Evolutionary conservation across 2,888 invertebrate species (phyloP).

Genomic region (Drosophila multiciliata): DNA sequence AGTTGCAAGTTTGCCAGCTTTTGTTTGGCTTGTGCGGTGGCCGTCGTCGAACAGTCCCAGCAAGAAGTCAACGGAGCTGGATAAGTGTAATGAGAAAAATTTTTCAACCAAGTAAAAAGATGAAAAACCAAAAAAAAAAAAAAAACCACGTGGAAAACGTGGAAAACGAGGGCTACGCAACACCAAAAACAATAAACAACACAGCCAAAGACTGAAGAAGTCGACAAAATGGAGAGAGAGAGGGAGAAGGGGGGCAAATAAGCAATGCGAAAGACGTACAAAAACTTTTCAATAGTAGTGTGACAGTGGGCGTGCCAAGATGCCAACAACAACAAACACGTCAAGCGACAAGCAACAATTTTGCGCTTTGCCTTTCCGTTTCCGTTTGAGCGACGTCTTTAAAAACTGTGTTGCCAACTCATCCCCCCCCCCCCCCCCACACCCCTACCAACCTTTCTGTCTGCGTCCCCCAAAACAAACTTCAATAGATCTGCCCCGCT

Average conservation of each 20-base stretch:
- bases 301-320: conserved; percentile 60
- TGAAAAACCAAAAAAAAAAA: no score
- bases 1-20: conserved; percentile 57
- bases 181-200: conserved; percentile 61
- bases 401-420: conserved; percentile 44
- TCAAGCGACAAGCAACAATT: conserved; percentile 53
- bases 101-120: conserved; percentile 35
- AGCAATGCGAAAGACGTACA: conserved; percentile 14
- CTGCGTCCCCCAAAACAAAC: neutral
- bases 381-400: conserved; percentile 50
- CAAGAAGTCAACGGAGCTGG: conserved; percentile 39
- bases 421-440: neutral
- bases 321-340: conserved; percentile 11
- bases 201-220: conserved; percentile 10
- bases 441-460: neutral
- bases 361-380: conserved; percentile 61
- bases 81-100: conserved; percentile 77
- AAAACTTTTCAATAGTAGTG: conserved; percentile 67
- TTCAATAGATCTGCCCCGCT: conserved; percentile 23
- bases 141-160: no score
- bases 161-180: conserved; percentile 42
- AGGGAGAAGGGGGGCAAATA: neutral
- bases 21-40: conserved; percentile 38
- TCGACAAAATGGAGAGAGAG: neutral
- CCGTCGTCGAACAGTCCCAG: conserved; percentile 9